Evolutionary conservation across 2,113 vertebrate species (phyloP), one percentile per base, ranked within the genome.

Genomic region (Natator depressus): DNA sequence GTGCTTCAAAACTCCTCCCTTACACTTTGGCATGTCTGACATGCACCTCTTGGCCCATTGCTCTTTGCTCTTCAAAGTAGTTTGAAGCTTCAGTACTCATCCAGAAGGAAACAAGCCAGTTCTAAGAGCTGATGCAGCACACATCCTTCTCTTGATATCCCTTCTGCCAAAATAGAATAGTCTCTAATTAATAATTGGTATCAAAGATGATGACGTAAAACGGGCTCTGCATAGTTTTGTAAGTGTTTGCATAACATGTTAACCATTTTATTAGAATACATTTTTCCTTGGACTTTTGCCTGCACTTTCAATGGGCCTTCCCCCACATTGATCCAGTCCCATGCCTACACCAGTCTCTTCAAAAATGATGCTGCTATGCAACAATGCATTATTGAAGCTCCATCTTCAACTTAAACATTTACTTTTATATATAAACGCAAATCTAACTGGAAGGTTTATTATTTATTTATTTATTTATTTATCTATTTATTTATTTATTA

Each of bases 101-200:
- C 95, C 92, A 49, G 91, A 98, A 84, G 93, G 95, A 96, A 96
- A 95, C 94, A 96, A 91, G 31, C 54, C 85, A 88, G 86, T 96
- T 96, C 93, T 95, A 10, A 46, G 24, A 46, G n/a, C 72, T 46
- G 24, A 76, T 42, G 72, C 22, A 27, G n/a, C 7, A 85, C 51
- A 78, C 42, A 10, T 29, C 22, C 38, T 25, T 85, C 87, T 96
- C 62, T 85, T 96, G 62, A 88, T 95, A 90, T 93, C 96, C 93
- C 79, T 35, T 88, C 76, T 94, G 93, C 95, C 96, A 97, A 87
- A 90, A 91, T 80, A 96, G 95, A 95, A 88, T 92, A 97, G 87
- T 95, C 85, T 90, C 95, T 97, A 93, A 91, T 95, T 96, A 97
- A 91, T 96, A 93, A 95, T 97, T 95, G 96, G 95, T 97, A 95